Conservation (phyloP, 2,888 invertebrate species). For the Diabrotica balteata region DNA sequence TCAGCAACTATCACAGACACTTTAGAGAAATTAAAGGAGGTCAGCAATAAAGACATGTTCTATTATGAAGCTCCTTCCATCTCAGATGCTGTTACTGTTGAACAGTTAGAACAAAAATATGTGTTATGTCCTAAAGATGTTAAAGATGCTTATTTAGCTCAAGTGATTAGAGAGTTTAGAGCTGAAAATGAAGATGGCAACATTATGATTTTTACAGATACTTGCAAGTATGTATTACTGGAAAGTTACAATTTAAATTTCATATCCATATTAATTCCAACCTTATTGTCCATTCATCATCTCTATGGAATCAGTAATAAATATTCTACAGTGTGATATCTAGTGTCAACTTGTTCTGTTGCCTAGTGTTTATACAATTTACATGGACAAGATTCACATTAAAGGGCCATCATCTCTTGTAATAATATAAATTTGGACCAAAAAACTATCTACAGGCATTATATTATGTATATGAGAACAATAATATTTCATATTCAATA, state of each 20-base stretch:
- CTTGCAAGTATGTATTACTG: conserved; percentile 79
- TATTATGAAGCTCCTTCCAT: conserved; percentile 75
- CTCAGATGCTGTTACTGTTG: conserved; percentile 81
- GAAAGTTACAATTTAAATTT: neutral
- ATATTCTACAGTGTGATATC: no score
- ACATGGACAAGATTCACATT: no score
- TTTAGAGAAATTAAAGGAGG: conserved; percentile 71
- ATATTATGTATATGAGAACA: no score
- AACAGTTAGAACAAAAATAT: conserved; percentile 88
- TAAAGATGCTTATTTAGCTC: conserved; percentile 90
- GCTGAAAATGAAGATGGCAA: conserved; percentile 78
- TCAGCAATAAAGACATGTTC: conserved; percentile 66
- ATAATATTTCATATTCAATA: no score
- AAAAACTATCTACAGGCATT: no score
- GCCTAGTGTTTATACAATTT: no score
- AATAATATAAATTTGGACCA: no score
- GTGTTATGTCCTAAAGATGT: conserved; percentile 90
- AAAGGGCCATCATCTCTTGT: no score
- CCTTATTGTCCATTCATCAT: no score
- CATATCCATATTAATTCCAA: no score
- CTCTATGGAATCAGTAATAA: no score
- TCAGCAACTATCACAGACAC: conserved; percentile 95
- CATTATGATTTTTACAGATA: conserved; percentile 93
- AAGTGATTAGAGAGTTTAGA: conserved; percentile 79
- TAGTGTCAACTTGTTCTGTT: no score